Base-by-base conservation (phyloP, 2,888 invertebrate genomes). In the Chloroclystis v-ata region DNA sequence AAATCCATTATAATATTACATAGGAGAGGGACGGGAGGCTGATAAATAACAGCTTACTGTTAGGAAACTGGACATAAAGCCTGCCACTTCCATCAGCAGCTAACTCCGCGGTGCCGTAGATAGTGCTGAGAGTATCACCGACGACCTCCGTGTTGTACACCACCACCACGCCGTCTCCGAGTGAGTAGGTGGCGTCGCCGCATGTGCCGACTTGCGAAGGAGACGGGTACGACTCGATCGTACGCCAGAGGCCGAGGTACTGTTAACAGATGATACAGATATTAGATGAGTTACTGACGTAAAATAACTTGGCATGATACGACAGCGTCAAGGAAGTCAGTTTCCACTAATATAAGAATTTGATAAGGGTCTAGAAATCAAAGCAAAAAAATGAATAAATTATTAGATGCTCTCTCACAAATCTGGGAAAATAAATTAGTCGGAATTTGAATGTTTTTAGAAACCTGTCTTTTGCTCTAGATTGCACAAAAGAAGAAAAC, bases 1-100 rank as follows among this genome's bases (percentile, higher is more conserved):
- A n/a, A n/a, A n/a, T n/a, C n/a, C n/a, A n/a, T n/a, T n/a, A n/a
- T n/a, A n/a, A n/a, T n/a, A n/a, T n/a, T n/a, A n/a, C n/a, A n/a
- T n/a, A n/a, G n/a, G n/a, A n/a, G n/a, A n/a, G n/a, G n/a, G n/a
- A n/a, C n/a, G n/a, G n/a, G n/a, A n/a, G n/a, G n/a, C n/a, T n/a
- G n/a, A n/a, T n/a, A n/a, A n/a, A n/a, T n/a, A n/a, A n/a, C n/a
- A 20, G 5, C 49, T 41, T 45, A 49, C 49, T 28, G 24, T 26
- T 28, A 11, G 44, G 49, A 32, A 49, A 49, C 24, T 37, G 41
- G 4, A 49, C 49, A 11, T 24, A 82, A 0, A 92, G 85, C 9
- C 89, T 82, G 43, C 89, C 92, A 39, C 80, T 83, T 0, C 82
- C 82, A 62, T 92, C 92, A 57, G 89, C 89, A 0, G 90, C 89